Base-by-base conservation (phyloP, 2,888 invertebrate species). In the Stenodema calcarata region DNA sequence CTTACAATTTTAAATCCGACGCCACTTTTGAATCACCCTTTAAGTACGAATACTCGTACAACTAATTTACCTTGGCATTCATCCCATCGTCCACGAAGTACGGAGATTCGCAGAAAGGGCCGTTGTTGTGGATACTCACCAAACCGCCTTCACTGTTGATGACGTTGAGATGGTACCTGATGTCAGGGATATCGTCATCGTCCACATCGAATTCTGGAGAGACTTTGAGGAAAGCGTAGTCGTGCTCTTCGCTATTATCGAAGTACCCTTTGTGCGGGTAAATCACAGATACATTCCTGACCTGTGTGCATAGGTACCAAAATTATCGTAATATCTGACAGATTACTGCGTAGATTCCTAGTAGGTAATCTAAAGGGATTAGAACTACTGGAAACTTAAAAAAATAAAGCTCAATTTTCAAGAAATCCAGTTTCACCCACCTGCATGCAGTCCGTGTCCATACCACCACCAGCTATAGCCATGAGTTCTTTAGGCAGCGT, bases 211-310 rank as follows among this genome's bases (percentile, higher is more conserved):
- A 84, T 35, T 42, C 73, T 16, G 84, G 84, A 1, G 42, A 23
- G 1, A 80, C 54, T 44, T 84, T 84, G 28, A 84, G n/a, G 27
- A 70, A 84, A 23, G 84, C 84, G 47, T 84, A 84, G 47, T 84
- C 84, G 75, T 84, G 84, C 27, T 73, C 84, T 12, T 70, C 84
- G 44, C 27, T 44, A 28, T 84, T 28, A 0, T 41, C 44, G 27
- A 84, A 73, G 18, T 84, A 84, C n/a, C 54, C 84, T 47, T 84
- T 84, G 47, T 84, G 84, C 12, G 84, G 84, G 23, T 84, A 84
- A 14, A 84, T 84, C 16, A 44, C 47, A 23, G 84, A 54, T 28
- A 84, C 73, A 27, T 75, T 84, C n/a, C 84, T n/a, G 16, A 75
- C 23, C 50, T 84, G 73, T 14, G 23, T 41, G 28, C 70, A 47